Percentiles rank a stretch among this genome's conserved stretches.
Conservation (phyloP, 2,888 invertebrate genomes). For the Ochlodes sylvanus region DNA sequence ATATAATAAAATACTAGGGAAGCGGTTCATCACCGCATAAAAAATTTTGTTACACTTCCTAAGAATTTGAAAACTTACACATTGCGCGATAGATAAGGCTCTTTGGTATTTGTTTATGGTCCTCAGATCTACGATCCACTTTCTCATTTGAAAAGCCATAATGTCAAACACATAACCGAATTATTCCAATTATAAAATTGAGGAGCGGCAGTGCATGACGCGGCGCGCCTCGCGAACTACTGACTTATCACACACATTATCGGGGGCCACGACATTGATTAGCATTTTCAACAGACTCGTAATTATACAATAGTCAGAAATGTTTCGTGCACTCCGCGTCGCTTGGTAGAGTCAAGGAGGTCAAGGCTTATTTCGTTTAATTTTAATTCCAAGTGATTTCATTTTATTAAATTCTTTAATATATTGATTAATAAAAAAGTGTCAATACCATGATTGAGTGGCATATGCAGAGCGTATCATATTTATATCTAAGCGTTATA, state of each 20-base stretch:
- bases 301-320: conserved; percentile 57
- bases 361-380: conserved; percentile 49
- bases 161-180: conserved; percentile 39
- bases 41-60: not conserved
- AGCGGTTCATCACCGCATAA: not conserved
- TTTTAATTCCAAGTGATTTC: not conserved
- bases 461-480: too few relatives aligned
- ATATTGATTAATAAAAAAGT: too few relatives aligned
- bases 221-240: conserved; percentile 53
- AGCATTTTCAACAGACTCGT: conserved; percentile 60
- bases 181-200: conserved; percentile 13
- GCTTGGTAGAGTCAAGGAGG: conserved; percentile 54
- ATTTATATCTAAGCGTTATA: too few relatives aligned
- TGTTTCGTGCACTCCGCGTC: conserved; percentile 50
- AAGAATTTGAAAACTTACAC: conserved; percentile 60
- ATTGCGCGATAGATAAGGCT: conserved; percentile 54
- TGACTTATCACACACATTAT: conserved; percentile 70
- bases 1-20: not conserved
- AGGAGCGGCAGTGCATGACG: conserved; percentile 39
- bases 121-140: conserved; percentile 63
- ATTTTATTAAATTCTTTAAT: not conserved
- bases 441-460: too few relatives aligned
- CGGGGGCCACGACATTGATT: conserved; percentile 65
- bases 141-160: conserved; percentile 71
- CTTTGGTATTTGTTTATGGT: conserved; percentile 61